Evolutionary conservation across 2,797 vertebrate species (phyloP).

Genomic region (Erpetoichthys calabaricus): DNA sequence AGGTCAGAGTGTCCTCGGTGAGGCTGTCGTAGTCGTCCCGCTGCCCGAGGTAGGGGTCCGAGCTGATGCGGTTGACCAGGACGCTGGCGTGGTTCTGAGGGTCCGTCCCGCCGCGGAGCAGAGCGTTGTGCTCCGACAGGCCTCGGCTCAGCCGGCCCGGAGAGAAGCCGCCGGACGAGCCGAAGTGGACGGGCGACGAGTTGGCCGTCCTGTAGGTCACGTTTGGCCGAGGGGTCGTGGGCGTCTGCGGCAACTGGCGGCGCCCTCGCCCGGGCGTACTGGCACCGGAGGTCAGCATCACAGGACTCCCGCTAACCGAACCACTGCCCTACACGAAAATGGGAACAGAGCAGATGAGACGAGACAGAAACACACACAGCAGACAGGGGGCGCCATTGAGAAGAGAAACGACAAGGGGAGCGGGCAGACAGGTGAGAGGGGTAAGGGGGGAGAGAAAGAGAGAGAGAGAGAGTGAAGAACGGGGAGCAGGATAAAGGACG

Average conservation of each 20-base stretch:
- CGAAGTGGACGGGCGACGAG: slow-evolving; percentile 77
- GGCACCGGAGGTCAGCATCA: slow-evolving; percentile 70
- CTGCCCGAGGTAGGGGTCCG: slow-evolving; percentile 69
- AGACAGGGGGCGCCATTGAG: slow-evolving; percentile 17
- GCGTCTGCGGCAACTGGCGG: slow-evolving; percentile 88
- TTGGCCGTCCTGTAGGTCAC: slow-evolving; percentile 88
- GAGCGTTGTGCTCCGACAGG: slow-evolving; percentile 74
- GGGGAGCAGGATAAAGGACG: slow-evolving; percentile 29
- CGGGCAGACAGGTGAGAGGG: slow-evolving; percentile 1
- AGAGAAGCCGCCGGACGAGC: slow-evolving; percentile 50
- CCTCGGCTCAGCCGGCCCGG: slow-evolving; percentile 73
- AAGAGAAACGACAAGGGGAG: slow-evolving; percentile 15
- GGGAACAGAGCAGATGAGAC: slow-evolving; percentile 72
- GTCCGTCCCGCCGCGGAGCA: slow-evolving; percentile 55
- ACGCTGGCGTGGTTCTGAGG: slow-evolving; percentile 45
- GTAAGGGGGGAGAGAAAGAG: slow-evolving; percentile 18
- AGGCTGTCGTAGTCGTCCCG: slow-evolving; percentile 37
- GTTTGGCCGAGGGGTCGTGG: slow-evolving; percentile 74
- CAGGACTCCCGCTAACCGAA: slow-evolving; percentile 74
- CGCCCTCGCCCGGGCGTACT: slow-evolving; percentile 77
- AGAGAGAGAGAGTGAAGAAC: slow-evolving; percentile 31
- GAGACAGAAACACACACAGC: slow-evolving; percentile 26
- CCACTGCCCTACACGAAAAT: slow-evolving; percentile 86
- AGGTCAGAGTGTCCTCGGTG: slow-evolving; percentile 66
- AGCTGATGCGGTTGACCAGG: slow-evolving; percentile 64